Evolutionary conservation across 2,888 invertebrate species (phyloP).

Genomic region (Phyllotreta cruciferae): DNA sequence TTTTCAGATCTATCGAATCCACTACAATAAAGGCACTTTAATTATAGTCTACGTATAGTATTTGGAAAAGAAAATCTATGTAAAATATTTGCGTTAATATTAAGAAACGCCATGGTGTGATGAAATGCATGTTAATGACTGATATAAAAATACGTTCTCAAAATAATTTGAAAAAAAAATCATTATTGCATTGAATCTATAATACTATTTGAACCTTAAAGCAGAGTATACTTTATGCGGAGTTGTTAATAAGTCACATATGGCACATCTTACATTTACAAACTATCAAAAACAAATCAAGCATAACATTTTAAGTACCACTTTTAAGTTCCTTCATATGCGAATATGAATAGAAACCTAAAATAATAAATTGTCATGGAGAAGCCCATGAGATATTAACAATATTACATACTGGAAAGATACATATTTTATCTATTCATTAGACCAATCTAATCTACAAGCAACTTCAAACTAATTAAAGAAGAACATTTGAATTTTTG

Average conservation of each 20-base stretch:
- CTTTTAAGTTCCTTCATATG: neutral
- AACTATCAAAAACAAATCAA: conserved; percentile 3
- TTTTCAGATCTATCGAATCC: neutral
- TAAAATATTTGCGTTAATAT: neutral
- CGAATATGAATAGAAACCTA: no score
- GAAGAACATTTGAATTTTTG: conserved; percentile 5
- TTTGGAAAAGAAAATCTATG: neutral
- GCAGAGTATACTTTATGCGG: neutral
- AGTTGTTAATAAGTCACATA: conserved; percentile 5
- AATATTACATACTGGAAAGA: conserved; percentile 4
- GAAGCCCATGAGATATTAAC: neutral
- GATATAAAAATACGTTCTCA: no score
- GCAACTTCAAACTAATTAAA: neutral
- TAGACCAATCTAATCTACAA: neutral
- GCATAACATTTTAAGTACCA: neutral
- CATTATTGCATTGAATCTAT: neutral
- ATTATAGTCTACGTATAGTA: conserved; percentile 3
- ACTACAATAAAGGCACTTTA: conserved; percentile 3
- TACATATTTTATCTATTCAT: neutral
- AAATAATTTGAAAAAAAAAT: conserved; percentile 1
- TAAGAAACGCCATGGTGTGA: conserved; percentile 9
- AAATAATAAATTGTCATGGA: no score
- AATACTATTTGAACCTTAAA: no score
- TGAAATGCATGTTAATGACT: neutral
- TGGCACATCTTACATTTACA: conserved; percentile 6